A percentile compares a stretch with the other conserved stretches of the same genome.
These are phyloP conservation scores for Potamarius usumacintae DNA, from an alignment of 2,113 vertebrate genomes.

Conservation along the genomic window DNA sequence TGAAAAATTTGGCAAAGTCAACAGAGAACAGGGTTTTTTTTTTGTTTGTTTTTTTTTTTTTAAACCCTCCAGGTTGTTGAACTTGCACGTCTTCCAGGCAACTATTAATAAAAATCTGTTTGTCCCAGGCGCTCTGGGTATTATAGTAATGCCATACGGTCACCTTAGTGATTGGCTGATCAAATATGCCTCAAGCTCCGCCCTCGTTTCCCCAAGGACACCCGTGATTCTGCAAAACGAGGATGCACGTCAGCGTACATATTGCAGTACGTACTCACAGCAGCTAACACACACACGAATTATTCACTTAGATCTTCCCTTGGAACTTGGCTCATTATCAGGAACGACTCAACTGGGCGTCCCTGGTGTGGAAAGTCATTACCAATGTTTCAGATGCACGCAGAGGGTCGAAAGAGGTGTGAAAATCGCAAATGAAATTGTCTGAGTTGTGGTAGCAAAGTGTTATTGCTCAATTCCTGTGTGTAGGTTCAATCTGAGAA, in stretches of 20 bases:
- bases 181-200: neutral
- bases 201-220: neutral
- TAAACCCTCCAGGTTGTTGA: neutral
- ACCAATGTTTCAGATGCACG: conserved; percentile 43
- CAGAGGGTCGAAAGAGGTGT: conserved; percentile 48
- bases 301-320: conserved; percentile 51
- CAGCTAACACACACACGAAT: conserved; percentile 53
- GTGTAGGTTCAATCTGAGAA: neutral
- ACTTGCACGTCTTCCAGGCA: neutral
- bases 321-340: conserved; percentile 62
- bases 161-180: neutral
- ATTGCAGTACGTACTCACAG: conserved; percentile 25
- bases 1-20: neutral
- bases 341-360: conserved; percentile 69
- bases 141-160: neutral
- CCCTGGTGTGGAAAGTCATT: conserved; percentile 56
- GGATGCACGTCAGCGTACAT: neutral
- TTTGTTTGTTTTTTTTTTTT: neutral
- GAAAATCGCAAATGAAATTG: conserved; percentile 52
- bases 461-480: neutral
- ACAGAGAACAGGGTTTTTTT: neutral
- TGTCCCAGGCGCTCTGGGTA: neutral
- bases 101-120: neutral
- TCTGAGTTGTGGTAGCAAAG: conserved; percentile 19
- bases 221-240: neutral